Percentiles rank a stretch among this genome's conserved stretches.
Evolutionary conservation across 92 coral and sea anemone species (phyloP).

Genomic region (Epizoanthus rinbou): DNA sequence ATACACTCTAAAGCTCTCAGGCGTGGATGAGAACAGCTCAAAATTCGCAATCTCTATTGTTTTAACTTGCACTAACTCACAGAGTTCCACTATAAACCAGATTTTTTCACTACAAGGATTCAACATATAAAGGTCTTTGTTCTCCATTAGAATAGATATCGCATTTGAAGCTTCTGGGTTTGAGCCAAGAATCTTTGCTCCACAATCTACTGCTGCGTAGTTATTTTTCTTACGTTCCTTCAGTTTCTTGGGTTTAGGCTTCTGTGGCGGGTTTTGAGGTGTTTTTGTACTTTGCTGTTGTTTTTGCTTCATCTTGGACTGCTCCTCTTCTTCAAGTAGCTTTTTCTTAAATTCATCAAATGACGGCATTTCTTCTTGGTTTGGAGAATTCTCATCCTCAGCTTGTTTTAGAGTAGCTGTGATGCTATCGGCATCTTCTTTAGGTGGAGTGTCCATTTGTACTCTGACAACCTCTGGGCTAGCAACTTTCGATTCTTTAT

Average conservation of each 20-base stretch:
- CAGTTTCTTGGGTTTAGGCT: constrained; percentile 67
- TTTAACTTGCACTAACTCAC: constrained; percentile 89
- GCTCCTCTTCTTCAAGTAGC: constrained; percentile 87
- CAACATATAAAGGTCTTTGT: constrained; percentile 92
- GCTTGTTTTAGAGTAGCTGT: constrained; percentile 80
- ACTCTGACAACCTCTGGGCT: not conserved
- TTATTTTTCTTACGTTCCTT: constrained; percentile 92
- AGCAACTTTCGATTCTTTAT: not conserved
- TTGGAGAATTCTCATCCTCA: constrained; percentile 72
- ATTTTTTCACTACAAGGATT: constrained; percentile 96
- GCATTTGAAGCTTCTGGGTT: constrained; percentile 86
- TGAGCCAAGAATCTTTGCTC: constrained; percentile 82
- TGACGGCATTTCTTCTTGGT: constrained; percentile 94
- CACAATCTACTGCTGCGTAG: constrained; percentile 95
- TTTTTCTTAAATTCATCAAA: constrained; percentile 93
- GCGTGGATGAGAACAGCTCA: constrained; percentile 95
- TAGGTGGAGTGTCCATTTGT: constrained; percentile 1
- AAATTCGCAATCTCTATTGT: constrained; percentile 93
- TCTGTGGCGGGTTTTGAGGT: constrained; percentile 45
- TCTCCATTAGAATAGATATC: constrained; percentile 78
- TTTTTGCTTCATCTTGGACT: constrained; percentile 67
- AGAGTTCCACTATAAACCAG: constrained; percentile 95
- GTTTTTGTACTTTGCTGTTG: constrained; percentile 51
- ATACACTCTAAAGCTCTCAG: constrained; percentile 88
- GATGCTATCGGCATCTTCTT: constrained; percentile 68